Conservation (phyloP, 2,888 invertebrate genomes). For the Conomelus anceps region DNA sequence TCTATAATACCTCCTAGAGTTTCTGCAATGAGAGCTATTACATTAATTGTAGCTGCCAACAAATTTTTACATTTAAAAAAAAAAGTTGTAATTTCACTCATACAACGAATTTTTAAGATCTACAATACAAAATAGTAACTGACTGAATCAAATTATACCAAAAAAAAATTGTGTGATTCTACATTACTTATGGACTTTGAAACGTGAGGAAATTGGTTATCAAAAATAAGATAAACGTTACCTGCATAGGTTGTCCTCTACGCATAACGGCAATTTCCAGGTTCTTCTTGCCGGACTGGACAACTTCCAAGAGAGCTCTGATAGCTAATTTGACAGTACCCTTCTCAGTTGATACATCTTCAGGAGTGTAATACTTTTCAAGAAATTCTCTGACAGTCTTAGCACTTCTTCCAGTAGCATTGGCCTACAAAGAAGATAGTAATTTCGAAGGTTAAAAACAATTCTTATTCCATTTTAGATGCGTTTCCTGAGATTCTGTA, state of each 20-base stretch:
- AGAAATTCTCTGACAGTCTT: constrained; percentile 97
- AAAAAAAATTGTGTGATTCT: not conserved
- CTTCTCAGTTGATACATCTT: constrained; percentile 75
- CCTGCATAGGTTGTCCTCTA: constrained; percentile 49
- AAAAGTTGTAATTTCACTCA: too few relatives aligned
- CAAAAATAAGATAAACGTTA: constrained; percentile 30
- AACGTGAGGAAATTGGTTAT: not conserved
- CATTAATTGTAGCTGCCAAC: too few relatives aligned
- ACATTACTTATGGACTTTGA: constrained; percentile 16
- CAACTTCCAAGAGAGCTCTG: constrained; percentile 91
- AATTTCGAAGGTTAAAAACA: not conserved
- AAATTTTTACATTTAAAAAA: too few relatives aligned
- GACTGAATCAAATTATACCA: too few relatives aligned
- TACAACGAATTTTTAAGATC: too few relatives aligned
- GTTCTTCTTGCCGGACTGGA: constrained; percentile 98
- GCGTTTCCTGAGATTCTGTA: too few relatives aligned
- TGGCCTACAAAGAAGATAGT: constrained; percentile 52
- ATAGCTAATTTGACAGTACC: constrained; percentile 93
- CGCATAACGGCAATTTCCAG: constrained; percentile 97
- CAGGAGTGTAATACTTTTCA: constrained; percentile 91
- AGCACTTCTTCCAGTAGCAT: constrained; percentile 96
- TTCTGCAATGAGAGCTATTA: too few relatives aligned
- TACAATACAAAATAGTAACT: too few relatives aligned
- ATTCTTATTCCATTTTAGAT: constrained; percentile 1
- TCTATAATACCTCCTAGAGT: too few relatives aligned